These are phyloP conservation scores for Ascidia mentula DNA, from an alignment of 23 tunicate genomes.

Conservation along the genomic window DNA sequence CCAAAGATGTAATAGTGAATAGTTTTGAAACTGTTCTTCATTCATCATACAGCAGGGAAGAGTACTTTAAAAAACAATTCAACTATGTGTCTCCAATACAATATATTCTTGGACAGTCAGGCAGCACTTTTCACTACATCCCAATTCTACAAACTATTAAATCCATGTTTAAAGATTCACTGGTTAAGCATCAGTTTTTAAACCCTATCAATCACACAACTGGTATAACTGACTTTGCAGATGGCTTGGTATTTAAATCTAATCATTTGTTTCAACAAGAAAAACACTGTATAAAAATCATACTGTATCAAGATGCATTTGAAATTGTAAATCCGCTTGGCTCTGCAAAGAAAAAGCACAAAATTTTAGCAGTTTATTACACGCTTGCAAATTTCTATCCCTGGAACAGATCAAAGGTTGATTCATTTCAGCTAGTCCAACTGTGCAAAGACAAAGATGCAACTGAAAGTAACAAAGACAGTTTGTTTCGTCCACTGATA, in stretches of 20 bases:
- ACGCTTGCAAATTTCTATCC: conserved; percentile 37
- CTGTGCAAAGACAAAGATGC: conserved; percentile 30
- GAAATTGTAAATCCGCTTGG: conserved; percentile 44
- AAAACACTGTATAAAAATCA: conserved; percentile 18
- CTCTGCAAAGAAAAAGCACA: conserved; percentile 34
- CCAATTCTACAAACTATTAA: conserved; percentile 28
- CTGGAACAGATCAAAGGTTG: conserved; percentile 23
- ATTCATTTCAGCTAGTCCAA: conserved; percentile 32
- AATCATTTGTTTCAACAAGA: conserved; percentile 7
- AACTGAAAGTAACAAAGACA: not conserved
- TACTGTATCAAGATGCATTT: conserved; percentile 42
- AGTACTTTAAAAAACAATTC: not conserved
- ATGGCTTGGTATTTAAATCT: conserved; percentile 38
- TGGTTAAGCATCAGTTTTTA: conserved; percentile 28
- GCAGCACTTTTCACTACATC: conserved; percentile 21
- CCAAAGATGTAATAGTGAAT: not conserved
- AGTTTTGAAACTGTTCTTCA: not conserved
- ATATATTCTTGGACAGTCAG: not conserved
- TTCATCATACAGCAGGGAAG: not conserved
- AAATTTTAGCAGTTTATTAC: conserved; percentile 49
- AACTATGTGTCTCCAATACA: not conserved
- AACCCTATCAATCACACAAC: not conserved
- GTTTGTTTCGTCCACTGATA: conserved; percentile 30
- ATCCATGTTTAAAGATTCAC: conserved; percentile 2
- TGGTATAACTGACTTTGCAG: conserved; percentile 15